Evolutionary conservation across 2,797 vertebrate species (phyloP).

Genomic region (Austrolebias charrua): DNA sequence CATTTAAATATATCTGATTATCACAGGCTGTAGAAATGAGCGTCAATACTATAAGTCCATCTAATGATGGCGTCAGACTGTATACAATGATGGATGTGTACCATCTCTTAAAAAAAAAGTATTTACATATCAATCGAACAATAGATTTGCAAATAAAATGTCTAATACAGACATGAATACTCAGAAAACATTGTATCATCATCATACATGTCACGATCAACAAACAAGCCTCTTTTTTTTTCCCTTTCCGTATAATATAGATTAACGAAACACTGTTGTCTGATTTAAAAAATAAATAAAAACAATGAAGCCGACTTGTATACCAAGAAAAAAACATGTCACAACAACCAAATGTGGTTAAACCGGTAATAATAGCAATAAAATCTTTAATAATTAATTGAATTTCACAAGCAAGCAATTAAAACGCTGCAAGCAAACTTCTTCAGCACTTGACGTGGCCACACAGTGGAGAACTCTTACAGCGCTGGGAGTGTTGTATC

Average conservation of each 20-base stretch:
- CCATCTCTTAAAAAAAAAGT: constrained; percentile 92
- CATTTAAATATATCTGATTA: constrained; percentile 94
- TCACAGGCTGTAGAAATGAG: constrained; percentile 92
- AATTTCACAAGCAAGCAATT: constrained; percentile 85
- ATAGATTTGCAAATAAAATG: constrained; percentile 99
- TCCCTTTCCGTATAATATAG: constrained; percentile 67
- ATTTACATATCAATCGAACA: constrained; percentile 99
- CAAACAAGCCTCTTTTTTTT: constrained; percentile 83
- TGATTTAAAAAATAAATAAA: constrained; percentile 61
- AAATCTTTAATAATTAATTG: constrained; percentile 70
- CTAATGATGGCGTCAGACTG: constrained; percentile 95
- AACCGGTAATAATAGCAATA: constrained; percentile 82
- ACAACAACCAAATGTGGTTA: constrained; percentile 79
- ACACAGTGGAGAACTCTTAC: constrained; percentile 95
- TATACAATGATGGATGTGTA: constrained; percentile 98
- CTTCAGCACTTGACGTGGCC: constrained; percentile 93
- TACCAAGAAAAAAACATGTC: constrained; percentile 62
- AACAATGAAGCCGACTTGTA: constrained; percentile 56
- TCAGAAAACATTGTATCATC: constrained; percentile 91
- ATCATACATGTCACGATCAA: constrained; percentile 88
- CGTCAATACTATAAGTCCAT: constrained; percentile 87
- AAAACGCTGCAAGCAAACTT: constrained; percentile 94
- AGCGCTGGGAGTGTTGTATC: constrained; percentile 95
- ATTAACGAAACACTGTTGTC: constrained; percentile 81
- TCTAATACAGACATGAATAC: constrained; percentile 99